Percentiles rank a stretch among this genome's conserved stretches.
Conservation (phyloP, 2,888 invertebrate species). For the Plemyria rubiginata region DNA sequence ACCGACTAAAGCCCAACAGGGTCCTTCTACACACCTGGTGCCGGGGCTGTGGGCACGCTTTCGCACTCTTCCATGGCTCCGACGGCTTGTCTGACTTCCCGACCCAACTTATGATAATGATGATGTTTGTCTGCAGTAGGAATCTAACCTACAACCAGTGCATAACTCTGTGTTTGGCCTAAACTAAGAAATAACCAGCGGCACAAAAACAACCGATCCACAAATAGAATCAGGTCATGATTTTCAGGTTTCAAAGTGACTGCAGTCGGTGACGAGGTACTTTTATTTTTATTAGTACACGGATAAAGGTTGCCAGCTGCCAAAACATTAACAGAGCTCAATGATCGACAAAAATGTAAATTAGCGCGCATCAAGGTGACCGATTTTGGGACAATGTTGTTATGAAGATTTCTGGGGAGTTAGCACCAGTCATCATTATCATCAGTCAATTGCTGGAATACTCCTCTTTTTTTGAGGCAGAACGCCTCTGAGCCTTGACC, state of each 20-base stretch:
- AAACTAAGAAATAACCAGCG: constrained; percentile 3
- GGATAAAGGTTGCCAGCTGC: constrained; percentile 39
- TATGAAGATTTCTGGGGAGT: constrained; percentile 13
- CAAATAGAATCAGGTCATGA: constrained; percentile 33
- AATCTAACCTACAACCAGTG: too few species aligned
- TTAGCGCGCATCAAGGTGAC: constrained; percentile 42
- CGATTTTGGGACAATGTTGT: constrained; percentile 36
- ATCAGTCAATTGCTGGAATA: too few species aligned
- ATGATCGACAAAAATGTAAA: constrained; percentile 41
- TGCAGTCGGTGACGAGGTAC: constrained; percentile 34
- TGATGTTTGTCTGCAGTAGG: too few species aligned
- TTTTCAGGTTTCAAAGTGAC: constrained; percentile 33
- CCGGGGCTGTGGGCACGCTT: too few species aligned
- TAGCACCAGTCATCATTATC: neutral
- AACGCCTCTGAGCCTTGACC: too few species aligned
- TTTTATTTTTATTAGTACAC: constrained; percentile 39
- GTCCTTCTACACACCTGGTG: too few species aligned
- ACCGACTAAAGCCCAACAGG: too few species aligned
- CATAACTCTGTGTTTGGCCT: too few species aligned
- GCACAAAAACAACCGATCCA: constrained; percentile 1
- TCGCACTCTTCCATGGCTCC: too few species aligned
- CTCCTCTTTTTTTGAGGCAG: too few species aligned
- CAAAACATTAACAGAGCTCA: constrained; percentile 40
- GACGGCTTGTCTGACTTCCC: too few species aligned
- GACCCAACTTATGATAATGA: too few species aligned